Evolutionary conservation across 2,113 vertebrate species (phyloP).

Genomic region (Pterocles burchelli): DNA sequence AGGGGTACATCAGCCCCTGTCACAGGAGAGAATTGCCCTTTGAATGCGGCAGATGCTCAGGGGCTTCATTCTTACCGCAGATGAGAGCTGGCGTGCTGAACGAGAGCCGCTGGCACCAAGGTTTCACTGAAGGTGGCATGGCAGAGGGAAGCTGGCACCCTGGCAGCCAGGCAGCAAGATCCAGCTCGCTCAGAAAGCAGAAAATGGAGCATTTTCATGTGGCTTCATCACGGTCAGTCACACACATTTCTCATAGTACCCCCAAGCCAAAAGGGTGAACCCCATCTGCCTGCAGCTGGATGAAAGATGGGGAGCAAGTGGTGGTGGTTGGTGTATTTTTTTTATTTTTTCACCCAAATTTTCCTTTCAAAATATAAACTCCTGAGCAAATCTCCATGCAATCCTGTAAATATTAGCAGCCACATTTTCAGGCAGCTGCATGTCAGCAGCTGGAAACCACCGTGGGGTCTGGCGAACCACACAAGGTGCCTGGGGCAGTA

Average conservation of each 20-base stretch:
- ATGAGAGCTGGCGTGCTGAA: neutral
- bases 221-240: neutral
- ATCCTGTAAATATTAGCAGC: neutral
- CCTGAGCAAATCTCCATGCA: neutral
- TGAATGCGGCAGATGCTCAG: rapidly evolving
- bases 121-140: neutral
- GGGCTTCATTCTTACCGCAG: neutral
- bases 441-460: neutral
- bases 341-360: neutral
- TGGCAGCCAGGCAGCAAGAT: neutral
- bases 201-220: neutral
- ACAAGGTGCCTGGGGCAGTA: neutral
- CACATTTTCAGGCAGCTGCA: neutral
- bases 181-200: neutral
- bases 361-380: neutral
- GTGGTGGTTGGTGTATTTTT: neutral
- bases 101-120: neutral
- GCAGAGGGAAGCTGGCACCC: neutral
- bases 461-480: rapidly evolving
- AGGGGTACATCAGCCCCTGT: neutral
- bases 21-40: neutral
- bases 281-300: neutral
- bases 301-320: neutral
- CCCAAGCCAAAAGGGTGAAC: neutral
- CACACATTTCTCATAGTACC: neutral